Evolutionary conservation across 2,797 vertebrate species (phyloP), one percentile per base, ranked within the genome.

Genomic region (Sebastes steindachneri): DNA sequence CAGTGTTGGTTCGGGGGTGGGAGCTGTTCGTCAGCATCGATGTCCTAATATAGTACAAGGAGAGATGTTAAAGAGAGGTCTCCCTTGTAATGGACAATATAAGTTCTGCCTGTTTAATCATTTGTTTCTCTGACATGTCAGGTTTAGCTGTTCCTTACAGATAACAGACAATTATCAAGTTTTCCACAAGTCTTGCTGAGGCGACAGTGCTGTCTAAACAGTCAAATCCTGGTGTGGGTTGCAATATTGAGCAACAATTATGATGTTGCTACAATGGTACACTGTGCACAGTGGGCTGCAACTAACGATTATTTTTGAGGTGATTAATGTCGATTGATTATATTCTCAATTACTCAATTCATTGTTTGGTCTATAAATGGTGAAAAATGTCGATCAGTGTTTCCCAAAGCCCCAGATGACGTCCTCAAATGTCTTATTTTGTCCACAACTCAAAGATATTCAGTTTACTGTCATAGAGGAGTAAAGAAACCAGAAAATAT

Each of bases 181-280:
- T 68, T 68, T 58, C 21, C 5, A 53, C 7, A 75, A 51, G 8
- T 73, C 17, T 62, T 65, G 26, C 62, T 77, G 57, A 68, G 48
- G 66, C 2, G 9, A 75, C 65, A 71, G 45, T 37, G 29, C 35
- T 74, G 68, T 78, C 23, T 35, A 21, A 77, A 64, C 62, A 51
- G 45, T 80, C 54, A 71, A 53, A 65, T 68, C 9, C 11, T 54
- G 19, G 15, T 59, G 59, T 81, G 58, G 37, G 53, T 25, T 73
- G 28, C 45, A 78, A 51, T 75, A 68, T 10, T 68, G 33, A 79
- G 72, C 33, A 77, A 62, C 25, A 29, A 4, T 45, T 69, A 62
- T 15, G 28, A 70, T 26, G 53, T 65, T 53, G 25, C 41, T 59
- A 17, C 37, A 68, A 28, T 48, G 14, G 15, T 28, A 28, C 17